phyloP scores from a whole-genome alignment of 2,888 invertebrate species.

The Leptopterna dolabrata region DNA sequence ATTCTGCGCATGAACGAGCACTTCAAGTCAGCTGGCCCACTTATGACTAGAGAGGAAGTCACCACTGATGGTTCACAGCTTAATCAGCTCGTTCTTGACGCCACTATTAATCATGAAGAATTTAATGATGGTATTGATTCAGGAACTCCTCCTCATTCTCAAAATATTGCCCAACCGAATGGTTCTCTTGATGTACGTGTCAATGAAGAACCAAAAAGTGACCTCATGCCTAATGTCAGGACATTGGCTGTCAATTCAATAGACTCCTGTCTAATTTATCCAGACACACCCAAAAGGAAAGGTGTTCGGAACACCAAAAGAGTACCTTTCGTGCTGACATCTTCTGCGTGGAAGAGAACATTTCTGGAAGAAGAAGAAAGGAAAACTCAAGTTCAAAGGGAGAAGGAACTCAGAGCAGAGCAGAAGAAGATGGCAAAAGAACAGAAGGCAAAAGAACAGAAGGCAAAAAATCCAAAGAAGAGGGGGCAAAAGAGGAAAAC shows the following conservation, averaged over 20 bases:
- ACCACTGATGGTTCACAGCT: neutral
- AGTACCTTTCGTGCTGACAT: neutral
- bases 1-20: neutral
- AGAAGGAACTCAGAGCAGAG: neutral
- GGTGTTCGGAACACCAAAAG: conserved; percentile 12
- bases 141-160: neutral
- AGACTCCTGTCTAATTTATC: neutral
- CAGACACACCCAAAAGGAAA: neutral
- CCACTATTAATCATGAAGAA: neutral
- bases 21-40: neutral
- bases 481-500: neutral
- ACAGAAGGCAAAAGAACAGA: neutral
- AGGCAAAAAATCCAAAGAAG: no score
- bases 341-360: neutral
- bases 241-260: neutral
- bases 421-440: neutral
- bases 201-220: neutral
- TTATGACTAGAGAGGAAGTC: neutral
- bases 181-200: neutral
- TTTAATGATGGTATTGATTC: neutral
- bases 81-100: neutral
- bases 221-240: no score
- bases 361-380: neutral
- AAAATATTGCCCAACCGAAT: neutral
- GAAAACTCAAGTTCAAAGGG: neutral